These are phyloP conservation scores for Eumeta japonica DNA, from an alignment of 1,140 invertebrate species.

Conservation along the genomic window DNA sequence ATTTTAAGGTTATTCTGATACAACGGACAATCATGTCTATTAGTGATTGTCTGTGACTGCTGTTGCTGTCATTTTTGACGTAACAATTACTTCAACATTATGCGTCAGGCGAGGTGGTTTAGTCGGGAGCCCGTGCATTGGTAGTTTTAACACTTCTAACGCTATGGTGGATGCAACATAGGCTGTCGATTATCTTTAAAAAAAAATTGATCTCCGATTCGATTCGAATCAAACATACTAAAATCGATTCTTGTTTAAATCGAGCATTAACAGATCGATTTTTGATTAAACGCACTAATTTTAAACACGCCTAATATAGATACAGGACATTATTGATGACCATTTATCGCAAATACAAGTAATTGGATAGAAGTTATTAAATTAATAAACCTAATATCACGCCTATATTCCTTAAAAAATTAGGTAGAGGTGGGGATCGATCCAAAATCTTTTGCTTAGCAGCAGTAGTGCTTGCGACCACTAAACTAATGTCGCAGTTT, in stretches of 20 bases:
- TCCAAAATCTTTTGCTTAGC: background rate
- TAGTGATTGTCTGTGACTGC: too few relatives aligned
- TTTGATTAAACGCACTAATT: background rate
- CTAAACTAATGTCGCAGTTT: background rate
- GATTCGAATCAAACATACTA: slow-evolving; percentile 1
- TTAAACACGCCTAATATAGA: slow-evolving; percentile 1
- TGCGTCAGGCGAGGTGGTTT: too few relatives aligned
- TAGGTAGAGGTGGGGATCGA: slow-evolving; percentile 1
- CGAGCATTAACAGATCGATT: background rate
- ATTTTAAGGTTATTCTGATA: too few relatives aligned
- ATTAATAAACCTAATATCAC: too few relatives aligned
- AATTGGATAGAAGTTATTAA: slow-evolving; percentile 1
- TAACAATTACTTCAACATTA: too few relatives aligned
- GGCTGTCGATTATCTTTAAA: background rate
- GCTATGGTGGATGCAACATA: too few relatives aligned
- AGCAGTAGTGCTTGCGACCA: slow-evolving; percentile 1
- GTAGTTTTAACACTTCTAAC: too few relatives aligned
- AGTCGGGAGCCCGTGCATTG: too few relatives aligned
- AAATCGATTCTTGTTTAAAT: background rate
- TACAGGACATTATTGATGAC: background rate
- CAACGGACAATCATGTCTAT: too few relatives aligned
- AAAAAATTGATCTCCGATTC: background rate
- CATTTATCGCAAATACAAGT: slow-evolving; percentile 1
- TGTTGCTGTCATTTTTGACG: too few relatives aligned
- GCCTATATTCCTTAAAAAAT: too few relatives aligned